phyloP scores from a whole-genome alignment of 2,113 vertebrate genomes.

The Gallinago undulata region DNA sequence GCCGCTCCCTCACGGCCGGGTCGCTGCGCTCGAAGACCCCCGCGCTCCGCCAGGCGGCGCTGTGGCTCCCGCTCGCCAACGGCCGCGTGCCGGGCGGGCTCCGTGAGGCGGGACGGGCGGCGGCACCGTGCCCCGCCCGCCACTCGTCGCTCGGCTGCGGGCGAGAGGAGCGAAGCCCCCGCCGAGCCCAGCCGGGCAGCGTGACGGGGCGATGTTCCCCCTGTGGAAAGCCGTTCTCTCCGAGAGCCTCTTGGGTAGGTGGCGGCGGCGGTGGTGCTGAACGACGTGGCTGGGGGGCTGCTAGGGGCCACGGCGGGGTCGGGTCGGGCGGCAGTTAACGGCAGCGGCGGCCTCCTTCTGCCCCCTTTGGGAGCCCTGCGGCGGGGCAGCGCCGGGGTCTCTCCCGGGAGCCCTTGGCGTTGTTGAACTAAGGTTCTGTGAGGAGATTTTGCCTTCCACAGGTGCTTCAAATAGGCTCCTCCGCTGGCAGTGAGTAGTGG shows the following conservation, averaged over 20 bases:
- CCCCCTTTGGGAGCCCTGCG: not conserved
- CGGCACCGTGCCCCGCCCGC: not conserved
- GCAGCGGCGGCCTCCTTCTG: not conserved
- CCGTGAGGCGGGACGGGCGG: not conserved
- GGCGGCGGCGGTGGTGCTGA: not conserved
- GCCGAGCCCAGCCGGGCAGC: not conserved
- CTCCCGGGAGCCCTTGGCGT: not conserved
- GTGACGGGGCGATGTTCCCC: not conserved
- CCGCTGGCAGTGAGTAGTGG: not conserved
- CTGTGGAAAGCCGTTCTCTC: conserved; percentile 55
- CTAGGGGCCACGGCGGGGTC: not conserved
- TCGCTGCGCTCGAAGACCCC: too few species aligned
- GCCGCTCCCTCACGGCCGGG: too few species aligned
- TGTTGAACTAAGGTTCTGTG: not conserved
- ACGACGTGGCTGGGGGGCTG: too few species aligned
- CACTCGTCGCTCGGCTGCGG: not conserved
- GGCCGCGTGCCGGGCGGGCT: not conserved
- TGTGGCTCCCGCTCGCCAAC: too few species aligned
- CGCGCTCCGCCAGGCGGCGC: not conserved
- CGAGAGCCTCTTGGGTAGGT: conserved; percentile 71
- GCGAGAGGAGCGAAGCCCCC: fast-evolving
- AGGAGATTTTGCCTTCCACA: not conserved
- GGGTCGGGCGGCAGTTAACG: too few species aligned
- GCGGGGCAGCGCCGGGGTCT: not conserved
- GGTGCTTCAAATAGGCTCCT: not conserved